Evolutionary conservation across 2,888 invertebrate species (phyloP).

Genomic region (Eilema depressum): DNA sequence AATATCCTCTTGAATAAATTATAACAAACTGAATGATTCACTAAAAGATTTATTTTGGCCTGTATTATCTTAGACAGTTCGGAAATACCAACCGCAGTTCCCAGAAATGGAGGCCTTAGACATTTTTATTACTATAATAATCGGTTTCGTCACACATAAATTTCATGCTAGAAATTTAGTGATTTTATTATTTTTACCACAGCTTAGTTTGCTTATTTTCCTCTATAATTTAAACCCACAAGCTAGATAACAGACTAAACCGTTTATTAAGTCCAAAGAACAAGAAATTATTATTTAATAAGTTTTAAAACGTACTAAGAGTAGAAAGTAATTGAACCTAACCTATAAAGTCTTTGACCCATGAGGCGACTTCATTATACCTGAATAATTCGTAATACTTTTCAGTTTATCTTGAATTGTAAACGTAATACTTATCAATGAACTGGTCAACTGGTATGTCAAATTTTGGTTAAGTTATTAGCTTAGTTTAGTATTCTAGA

Average conservation of each 20-base stretch:
- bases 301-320: too few relatives aligned
- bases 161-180: too few relatives aligned
- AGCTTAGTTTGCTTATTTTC: neutral
- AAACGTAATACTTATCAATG: too few relatives aligned
- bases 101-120: neutral
- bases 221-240: neutral
- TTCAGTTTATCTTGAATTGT: neutral
- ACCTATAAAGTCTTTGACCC: neutral
- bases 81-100: slow-evolving; percentile 8
- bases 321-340: neutral
- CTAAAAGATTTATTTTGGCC: neutral
- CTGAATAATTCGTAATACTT: neutral
- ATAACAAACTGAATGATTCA: slow-evolving; percentile 1
- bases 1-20: neutral
- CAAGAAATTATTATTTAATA: too few relatives aligned
- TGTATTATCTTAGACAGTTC: neutral
- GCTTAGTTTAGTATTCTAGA: neutral
- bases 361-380: neutral
- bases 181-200: neutral
- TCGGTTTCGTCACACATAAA: neutral
- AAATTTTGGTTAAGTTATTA: neutral
- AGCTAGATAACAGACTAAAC: neutral
- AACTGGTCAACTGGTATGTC: neutral
- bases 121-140: neutral
- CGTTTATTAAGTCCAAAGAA: too few relatives aligned